phyloP scores from a whole-genome alignment of 2,888 invertebrate species.

The Phania funesta region DNA sequence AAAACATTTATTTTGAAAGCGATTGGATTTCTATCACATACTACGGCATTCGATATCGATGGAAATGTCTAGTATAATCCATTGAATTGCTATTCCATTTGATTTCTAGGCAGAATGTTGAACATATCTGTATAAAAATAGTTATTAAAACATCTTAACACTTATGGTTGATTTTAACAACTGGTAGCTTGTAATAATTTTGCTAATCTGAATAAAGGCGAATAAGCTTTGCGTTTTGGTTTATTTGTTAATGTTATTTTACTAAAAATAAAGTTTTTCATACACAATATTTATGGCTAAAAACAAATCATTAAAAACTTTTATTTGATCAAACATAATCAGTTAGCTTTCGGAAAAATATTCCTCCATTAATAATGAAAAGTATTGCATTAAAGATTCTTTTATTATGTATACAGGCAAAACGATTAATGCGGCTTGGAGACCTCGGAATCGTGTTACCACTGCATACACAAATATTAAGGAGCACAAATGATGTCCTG shows the following conservation, averaged over 20 bases:
- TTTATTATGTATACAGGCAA: constrained; percentile 73
- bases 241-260: background rate
- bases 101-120: too few relatives aligned
- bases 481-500: constrained; percentile 84
- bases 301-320: background rate
- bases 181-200: too few relatives aligned
- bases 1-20: too few relatives aligned
- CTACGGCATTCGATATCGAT: too few relatives aligned
- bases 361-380: constrained; percentile 70
- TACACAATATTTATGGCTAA: background rate
- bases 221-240: too few relatives aligned
- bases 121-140: too few relatives aligned
- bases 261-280: background rate
- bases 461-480: constrained; percentile 84
- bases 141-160: too few relatives aligned
- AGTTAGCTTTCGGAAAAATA: constrained; percentile 38
- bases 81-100: too few relatives aligned
- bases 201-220: too few relatives aligned
- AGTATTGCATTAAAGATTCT: constrained; percentile 72
- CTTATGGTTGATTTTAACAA: too few relatives aligned
- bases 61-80: too few relatives aligned
- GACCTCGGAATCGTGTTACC: constrained; percentile 68
- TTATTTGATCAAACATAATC: background rate
- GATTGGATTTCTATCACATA: too few relatives aligned
- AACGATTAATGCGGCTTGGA: constrained; percentile 71